Base-by-base conservation (phyloP, 2,797 vertebrate species). In the Artibeus jamaicensis region DNA sequence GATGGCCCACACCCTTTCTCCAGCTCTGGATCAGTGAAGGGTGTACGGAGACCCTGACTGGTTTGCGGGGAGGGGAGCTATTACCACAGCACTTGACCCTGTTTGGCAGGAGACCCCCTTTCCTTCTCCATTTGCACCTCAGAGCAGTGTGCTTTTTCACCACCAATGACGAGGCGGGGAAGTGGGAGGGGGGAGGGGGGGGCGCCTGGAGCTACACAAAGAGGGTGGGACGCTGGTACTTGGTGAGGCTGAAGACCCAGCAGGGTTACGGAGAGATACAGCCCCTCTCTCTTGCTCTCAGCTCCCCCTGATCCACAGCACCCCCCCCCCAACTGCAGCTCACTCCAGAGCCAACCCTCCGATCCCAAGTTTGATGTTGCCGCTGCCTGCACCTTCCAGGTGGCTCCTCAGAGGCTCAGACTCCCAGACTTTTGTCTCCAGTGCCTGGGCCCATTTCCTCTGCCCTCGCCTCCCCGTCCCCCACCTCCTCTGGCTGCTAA, bases 401-500 rank as follows among this genome's bases (percentile, higher is more conserved):
- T 97, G 97, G 97, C 96, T 98, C 97, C 95, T 89, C 90, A 78
- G 92, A 59, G 97, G 98, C 98, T 98, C 98, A 98, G 98, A 97
- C 96, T 68, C 93, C 42, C 95, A 97, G 98, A 97, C 98, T 97
- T 96, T 86, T 53, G 96, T 97, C 98, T 98, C 97, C 96, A 97
- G 96, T 21, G 91, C 94, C 94, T 67, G 71, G 95, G 94, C 97
- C 96, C 93, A 91, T 96, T 97, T 96, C 97, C 97, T 95, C 96
- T 95, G 93, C 96, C 95, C 96, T 97, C 37, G 79, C 95, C 97
- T 96, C 92, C 84, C 67, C n/a, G 83, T 34, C 85, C 91, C 94
- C 94, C 94, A 42, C 90, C 94, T 89, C 92, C 96, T 88, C 79
- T 48, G 46, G 84, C 95, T 93, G 97, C 97, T 98, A 98, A 97